Percentiles rank a stretch among this genome's conserved stretches.
Conservation (phyloP, 2,113 vertebrate genomes). For the Bubo bubo region DNA sequence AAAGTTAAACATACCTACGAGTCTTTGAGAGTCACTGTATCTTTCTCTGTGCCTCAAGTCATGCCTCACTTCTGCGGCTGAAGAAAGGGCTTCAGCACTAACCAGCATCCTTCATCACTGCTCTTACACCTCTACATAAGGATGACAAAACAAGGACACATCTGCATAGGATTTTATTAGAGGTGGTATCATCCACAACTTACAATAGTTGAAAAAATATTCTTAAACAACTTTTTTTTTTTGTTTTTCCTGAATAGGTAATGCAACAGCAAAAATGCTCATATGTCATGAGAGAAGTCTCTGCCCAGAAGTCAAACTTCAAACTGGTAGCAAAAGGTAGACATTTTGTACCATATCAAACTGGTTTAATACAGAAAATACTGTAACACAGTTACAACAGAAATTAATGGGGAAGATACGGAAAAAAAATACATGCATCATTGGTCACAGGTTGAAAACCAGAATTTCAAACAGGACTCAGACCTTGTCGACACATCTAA, state of each 20-base stretch:
- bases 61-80: rapidly evolving
- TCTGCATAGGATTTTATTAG: conserved; percentile 51
- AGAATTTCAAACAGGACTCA: background rate
- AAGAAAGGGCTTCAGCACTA: background rate
- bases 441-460: background rate
- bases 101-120: background rate
- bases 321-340: background rate
- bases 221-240: background rate
- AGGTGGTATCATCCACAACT: conserved; percentile 9
- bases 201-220: conserved; percentile 3
- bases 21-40: background rate
- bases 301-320: background rate
- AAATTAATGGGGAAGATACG: background rate
- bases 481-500: background rate
- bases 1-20: background rate
- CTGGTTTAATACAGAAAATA: background rate
- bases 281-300: background rate
- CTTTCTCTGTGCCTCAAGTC: background rate
- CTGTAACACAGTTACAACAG: background rate
- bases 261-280: background rate
- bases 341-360: background rate
- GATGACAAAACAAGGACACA: background rate
- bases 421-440: rapidly evolving
- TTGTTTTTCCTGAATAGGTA: background rate
- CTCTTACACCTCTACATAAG: background rate